These are phyloP conservation scores for Microcebus tavaratra DNA, from an alignment of 2,113 vertebrate species.

Conservation along the genomic window DNA sequence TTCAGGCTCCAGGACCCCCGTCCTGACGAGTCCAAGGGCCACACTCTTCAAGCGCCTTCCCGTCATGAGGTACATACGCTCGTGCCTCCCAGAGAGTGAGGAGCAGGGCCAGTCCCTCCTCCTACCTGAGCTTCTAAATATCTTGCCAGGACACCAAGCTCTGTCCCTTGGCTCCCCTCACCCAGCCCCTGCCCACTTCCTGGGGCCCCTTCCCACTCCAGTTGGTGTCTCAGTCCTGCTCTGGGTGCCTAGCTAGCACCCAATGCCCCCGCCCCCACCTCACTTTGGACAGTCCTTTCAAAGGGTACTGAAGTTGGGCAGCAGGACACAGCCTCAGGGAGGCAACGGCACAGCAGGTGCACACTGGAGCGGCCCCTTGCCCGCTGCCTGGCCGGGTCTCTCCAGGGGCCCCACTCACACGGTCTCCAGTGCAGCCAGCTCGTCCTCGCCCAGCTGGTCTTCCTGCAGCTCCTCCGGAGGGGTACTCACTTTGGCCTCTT, in stretches of 20 bases:
- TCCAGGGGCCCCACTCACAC: slow-evolving; percentile 86
- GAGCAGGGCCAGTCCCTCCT: neutral
- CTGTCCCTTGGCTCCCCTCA: no score
- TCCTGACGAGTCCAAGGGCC: neutral
- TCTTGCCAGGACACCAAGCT: neutral
- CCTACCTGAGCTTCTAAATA: neutral
- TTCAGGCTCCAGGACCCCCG: neutral
- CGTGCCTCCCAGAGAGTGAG: neutral
- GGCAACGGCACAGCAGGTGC: neutral
- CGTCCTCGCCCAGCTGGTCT: slow-evolving; percentile 94
- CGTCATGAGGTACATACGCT: neutral
- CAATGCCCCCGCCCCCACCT: neutral
- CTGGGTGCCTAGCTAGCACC: neutral
- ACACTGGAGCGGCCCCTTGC: rapidly evolving
- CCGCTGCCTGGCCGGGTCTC: rapidly evolving
- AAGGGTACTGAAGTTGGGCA: neutral
- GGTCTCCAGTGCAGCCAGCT: slow-evolving; percentile 88
- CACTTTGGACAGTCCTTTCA: neutral
- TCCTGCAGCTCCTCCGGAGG: slow-evolving; percentile 93
- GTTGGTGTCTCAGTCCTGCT: neutral
- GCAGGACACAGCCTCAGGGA: neutral
- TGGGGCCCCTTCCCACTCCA: neutral
- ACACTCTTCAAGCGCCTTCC: neutral
- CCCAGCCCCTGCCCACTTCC: neutral
- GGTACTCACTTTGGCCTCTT: slow-evolving; percentile 96